Base-by-base conservation (phyloP, 2,797 vertebrate species). In the Tauraco hartlaubi region DNA sequence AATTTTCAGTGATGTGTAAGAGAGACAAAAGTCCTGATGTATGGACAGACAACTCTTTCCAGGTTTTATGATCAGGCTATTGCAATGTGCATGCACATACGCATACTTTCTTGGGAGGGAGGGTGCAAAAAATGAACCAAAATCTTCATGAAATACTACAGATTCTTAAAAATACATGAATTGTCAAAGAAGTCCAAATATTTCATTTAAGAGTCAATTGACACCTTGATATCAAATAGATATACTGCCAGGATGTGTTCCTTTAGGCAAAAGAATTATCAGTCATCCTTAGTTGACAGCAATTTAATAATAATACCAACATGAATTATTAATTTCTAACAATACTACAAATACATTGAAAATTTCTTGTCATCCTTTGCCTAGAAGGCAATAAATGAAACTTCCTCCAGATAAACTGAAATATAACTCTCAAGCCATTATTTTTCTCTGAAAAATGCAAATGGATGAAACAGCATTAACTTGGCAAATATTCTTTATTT, bases 311-410 rank as follows among this genome's bases (percentile, higher is more conserved):
- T 89, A 91, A 92, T 78, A 90, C 12, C 52, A 90, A 46, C 52
- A 94, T 90, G 59, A 96, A 95, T 94, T 92, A 90, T 94, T 96
- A 96, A 96, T 94, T 96, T 91, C n/a, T 90, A 91, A 78, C 82
- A 92, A 84, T 86, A 84, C 73, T 90, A 90, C 39, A 93, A 90
- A 93, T 82, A 73, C 69, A 59, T 49, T 56, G 49, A 86, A 94
- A 96, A 84, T 86, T 86, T 95, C 76, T 94, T 90, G 77, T 78
- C 51, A 92, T 31, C 22, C 17, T 28, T 81, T 88, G n/a, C 63
- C 76, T 76, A 94, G 83, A 68, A 75, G 69, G 39, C 31, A 82
- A 79, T 49, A 86, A 84, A 79, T 67, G 62, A 88, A 90, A 69
- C 21, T 88, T 90, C 15, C 11, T 11, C 18, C 9, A 76, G n/a